These are phyloP conservation scores for Cebuella pygmaea DNA, from an alignment of 2,797 vertebrate species.

Conservation along the genomic window DNA sequence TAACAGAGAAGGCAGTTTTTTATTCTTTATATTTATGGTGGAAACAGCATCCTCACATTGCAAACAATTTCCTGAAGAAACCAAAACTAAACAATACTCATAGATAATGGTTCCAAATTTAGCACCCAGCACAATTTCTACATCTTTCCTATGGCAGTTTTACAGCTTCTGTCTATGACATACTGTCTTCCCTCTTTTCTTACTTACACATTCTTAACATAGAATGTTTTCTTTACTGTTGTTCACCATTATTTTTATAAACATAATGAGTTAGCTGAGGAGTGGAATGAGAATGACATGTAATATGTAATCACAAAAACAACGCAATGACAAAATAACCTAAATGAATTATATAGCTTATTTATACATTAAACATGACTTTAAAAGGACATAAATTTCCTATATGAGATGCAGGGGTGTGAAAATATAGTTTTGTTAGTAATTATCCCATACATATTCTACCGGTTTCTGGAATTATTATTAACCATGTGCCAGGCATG, in stretches of 20 bases:
- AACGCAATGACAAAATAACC: neutral
- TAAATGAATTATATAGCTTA: neutral
- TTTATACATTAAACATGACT: slow-evolving; percentile 29
- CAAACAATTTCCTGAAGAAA: slow-evolving; percentile 35
- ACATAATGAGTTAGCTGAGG: slow-evolving; percentile 53
- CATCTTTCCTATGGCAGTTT: slow-evolving; percentile 30
- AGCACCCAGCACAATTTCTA: slow-evolving; percentile 38
- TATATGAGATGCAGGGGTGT: neutral
- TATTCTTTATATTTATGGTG: neutral
- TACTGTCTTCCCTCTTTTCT: neutral
- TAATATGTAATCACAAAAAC: neutral
- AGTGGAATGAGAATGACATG: neutral
- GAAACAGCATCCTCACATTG: slow-evolving; percentile 23
- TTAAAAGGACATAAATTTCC: slow-evolving; percentile 7
- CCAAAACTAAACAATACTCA: slow-evolving; percentile 37
- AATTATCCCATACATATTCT: neutral
- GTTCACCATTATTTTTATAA: slow-evolving; percentile 31
- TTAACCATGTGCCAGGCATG: neutral
- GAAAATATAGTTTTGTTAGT: slow-evolving; percentile 24
- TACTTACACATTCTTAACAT: slow-evolving; percentile 31
- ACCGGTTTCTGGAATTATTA: neutral
- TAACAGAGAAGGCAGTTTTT: slow-evolving; percentile 58
- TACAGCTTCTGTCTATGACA: neutral
- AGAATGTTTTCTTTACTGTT: slow-evolving; percentile 27
- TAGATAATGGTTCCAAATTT: slow-evolving; percentile 55